Base-by-base conservation (phyloP, 2,113 vertebrate genomes). In the Ivindomyrus marchei region DNA sequence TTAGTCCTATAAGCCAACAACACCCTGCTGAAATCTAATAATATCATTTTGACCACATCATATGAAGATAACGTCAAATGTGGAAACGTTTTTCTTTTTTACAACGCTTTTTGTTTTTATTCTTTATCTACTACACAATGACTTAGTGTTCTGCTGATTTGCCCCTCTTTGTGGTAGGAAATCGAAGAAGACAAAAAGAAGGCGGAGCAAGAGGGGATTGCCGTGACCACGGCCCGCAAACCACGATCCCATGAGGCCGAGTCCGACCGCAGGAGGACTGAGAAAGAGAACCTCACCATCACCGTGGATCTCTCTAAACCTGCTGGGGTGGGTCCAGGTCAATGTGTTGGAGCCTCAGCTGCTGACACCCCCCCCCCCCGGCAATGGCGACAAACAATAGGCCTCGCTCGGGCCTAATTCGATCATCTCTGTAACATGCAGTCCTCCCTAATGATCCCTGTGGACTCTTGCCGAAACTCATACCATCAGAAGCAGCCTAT, bases 101-200 rank as follows among this genome's bases (percentile, higher is more conserved):
- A 15, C 66, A 15, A 58, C 52, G 42, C 7, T 53, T 86, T 0
- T 3, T 31, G 0, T 91, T 5, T 53, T 66, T 66, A 31, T 31
- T 9, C 2, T 2, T 42, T 24, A 84, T 52, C 88, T 10, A 31
- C 74, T 80, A 8, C 36, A 15, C 17, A 42, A 42, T 42, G 74
- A 7, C 9, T 27, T 50, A 1, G n/a, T 17, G 8, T 49, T 15
- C 15, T 31, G 50, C 85, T 17, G 5, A 17, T n/a, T 36, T 21
- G 36, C 1, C 27, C 36, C 27, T 7, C 36, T 36, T n/a, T 8
- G 77, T 46, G 49, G 92, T 92, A 98, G 97, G 97, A 98, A 96
- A 98, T 99, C 0, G 96, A 99, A 56, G 97, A 98, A 85, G 98
- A 99, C 91, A 97, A 97, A 45, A 97, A 96, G 90, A 97, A 95